phyloP scores from a whole-genome alignment of 2,797 vertebrate genomes.

The Harpagifer antarcticus region DNA sequence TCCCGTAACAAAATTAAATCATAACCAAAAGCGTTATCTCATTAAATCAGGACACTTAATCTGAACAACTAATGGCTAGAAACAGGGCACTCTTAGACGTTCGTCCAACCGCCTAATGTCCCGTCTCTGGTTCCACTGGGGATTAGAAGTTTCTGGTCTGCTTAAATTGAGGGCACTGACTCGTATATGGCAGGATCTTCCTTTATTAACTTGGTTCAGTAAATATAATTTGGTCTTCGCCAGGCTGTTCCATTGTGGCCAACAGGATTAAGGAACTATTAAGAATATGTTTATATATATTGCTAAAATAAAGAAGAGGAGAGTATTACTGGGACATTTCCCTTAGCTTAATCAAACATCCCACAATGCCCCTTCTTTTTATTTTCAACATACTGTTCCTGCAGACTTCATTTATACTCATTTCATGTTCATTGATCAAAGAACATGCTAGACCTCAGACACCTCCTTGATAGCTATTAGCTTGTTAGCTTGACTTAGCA shows the following conservation, averaged over 20 bases:
- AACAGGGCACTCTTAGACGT: conserved; percentile 1
- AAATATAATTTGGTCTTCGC: conserved; percentile 55
- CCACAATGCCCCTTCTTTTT: too few relatives aligned
- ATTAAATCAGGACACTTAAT: neutral
- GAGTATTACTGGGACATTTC: neutral
- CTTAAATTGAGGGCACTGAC: conserved; percentile 28
- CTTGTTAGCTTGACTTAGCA: neutral
- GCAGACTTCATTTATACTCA: neutral
- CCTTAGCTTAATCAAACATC: too few relatives aligned
- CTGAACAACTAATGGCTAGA: conserved; percentile 2
- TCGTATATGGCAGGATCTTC: conserved; percentile 27
- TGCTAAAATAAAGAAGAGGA: neutral
- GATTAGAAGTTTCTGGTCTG: conserved; percentile 22
- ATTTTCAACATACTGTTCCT: too few relatives aligned
- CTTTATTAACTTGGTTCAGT: conserved; percentile 52
- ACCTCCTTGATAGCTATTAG: neutral
- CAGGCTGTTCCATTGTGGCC: conserved; percentile 19
- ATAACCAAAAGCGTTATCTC: neutral
- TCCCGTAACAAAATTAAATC: neutral
- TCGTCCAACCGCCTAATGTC: neutral
- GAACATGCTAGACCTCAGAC: neutral
- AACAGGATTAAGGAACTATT: conserved; percentile 41
- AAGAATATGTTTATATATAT: conserved; percentile 16
- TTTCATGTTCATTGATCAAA: neutral
- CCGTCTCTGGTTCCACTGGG: conserved; percentile 17